Conservation (phyloP, 1,140 invertebrate species). For the Papilio xuthus region DNA sequence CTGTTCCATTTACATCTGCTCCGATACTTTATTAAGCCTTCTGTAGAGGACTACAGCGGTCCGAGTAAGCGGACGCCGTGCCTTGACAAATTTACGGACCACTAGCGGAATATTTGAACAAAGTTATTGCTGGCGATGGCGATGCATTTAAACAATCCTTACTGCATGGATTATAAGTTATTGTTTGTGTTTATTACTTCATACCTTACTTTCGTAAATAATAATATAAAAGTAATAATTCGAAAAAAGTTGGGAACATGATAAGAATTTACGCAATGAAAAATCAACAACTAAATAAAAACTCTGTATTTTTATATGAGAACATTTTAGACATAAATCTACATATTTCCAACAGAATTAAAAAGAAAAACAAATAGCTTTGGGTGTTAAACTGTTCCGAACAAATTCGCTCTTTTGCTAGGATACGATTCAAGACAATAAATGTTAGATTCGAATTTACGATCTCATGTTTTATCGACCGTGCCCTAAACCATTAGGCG, state of each 20-base stretch:
- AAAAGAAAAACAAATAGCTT: not conserved
- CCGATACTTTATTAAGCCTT: constrained; percentile 77
- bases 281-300: too few relatives aligned
- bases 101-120: constrained; percentile 46
- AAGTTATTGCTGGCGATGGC: constrained; percentile 37
- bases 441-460: constrained; percentile 24
- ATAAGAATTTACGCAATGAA: too few relatives aligned
- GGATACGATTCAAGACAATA: constrained; percentile 44
- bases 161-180: not conserved
- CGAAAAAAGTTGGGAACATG: too few relatives aligned
- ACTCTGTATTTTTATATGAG: too few relatives aligned
- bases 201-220: not conserved
- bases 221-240: not conserved
- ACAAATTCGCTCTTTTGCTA: constrained; percentile 34
- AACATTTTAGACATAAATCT: not conserved
- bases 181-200: not conserved
- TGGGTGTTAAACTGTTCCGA: not conserved
- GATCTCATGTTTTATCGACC: constrained; percentile 47
- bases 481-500: not conserved
- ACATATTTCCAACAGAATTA: not conserved
- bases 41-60: constrained; percentile 64
- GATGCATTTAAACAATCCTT: not conserved
- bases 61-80: constrained; percentile 46
- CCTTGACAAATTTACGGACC: constrained; percentile 45
- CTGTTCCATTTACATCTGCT: constrained; percentile 80